Percentiles rank a stretch among this genome's conserved stretches.
These are phyloP conservation scores for Hanleya hanleyi DNA, from an alignment of 2,888 invertebrate species.

Conservation along the genomic window DNA sequence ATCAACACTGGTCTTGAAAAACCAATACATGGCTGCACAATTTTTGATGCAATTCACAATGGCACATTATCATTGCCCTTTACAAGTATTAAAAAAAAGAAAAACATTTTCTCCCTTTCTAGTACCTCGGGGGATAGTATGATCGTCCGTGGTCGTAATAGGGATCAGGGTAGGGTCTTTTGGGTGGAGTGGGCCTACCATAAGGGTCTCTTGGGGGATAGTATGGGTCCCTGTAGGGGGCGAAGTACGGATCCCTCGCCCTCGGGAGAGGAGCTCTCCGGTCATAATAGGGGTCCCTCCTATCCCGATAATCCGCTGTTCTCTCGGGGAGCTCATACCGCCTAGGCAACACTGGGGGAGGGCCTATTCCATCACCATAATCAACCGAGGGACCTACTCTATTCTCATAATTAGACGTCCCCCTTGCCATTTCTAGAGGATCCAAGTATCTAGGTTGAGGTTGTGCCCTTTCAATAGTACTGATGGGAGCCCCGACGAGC, in stretches of 20 bases:
- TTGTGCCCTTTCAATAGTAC: background rate
- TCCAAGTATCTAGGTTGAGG: background rate
- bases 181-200: constrained; percentile 32
- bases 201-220: constrained; percentile 22
- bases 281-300: background rate
- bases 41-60: too few relatives aligned
- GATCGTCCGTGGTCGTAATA: background rate
- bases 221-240: constrained; percentile 17
- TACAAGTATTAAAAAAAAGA: too few relatives aligned
- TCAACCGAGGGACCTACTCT: too few relatives aligned
- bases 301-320: background rate
- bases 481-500: background rate
- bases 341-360: background rate
- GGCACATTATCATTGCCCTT: too few relatives aligned
- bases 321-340: background rate
- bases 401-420: background rate
- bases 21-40: too few relatives aligned
- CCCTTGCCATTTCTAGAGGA: constrained; percentile 13
- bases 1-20: too few relatives aligned
- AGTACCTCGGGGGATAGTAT: background rate
- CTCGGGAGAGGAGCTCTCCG: background rate
- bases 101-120: too few relatives aligned
- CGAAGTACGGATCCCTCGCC: background rate
- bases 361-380: too few relatives aligned
- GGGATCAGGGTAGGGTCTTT: constrained; percentile 33